Percentiles rank a stretch among this genome's conserved stretches.
phyloP scores from a whole-genome alignment of 2,113 vertebrate genomes.

The Parus major region DNA sequence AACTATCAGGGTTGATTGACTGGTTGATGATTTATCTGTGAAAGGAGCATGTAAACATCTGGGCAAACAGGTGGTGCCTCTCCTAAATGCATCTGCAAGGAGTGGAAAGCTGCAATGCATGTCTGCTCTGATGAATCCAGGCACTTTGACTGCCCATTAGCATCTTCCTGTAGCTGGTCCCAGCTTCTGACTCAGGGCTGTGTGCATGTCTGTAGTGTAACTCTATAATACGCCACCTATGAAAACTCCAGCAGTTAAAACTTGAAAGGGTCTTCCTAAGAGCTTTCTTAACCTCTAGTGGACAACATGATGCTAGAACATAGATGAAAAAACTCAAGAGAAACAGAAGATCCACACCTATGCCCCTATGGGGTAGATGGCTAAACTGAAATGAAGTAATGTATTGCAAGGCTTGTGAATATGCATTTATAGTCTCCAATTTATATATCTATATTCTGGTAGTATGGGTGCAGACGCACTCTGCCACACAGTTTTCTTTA shows the following conservation, averaged over 20 bases:
- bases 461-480: not conserved
- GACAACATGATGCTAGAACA: not conserved
- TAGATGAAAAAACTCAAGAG: not conserved
- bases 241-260: not conserved
- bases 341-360: not conserved
- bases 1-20: not conserved
- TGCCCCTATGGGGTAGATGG: not conserved
- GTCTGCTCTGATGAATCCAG: not conserved
- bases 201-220: rapidly evolving
- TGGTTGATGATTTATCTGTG: constrained; percentile 4
- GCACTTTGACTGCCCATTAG: not conserved
- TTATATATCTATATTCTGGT: not conserved
- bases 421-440: not conserved
- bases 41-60: not conserved
- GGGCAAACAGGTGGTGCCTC: constrained; percentile 16
- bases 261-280: not conserved
- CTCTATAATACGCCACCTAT: not conserved
- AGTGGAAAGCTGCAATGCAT: not conserved
- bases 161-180: not conserved
- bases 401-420: not conserved
- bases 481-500: not conserved
- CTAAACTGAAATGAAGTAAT: not conserved
- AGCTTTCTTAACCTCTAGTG: not conserved
- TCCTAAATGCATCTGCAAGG: constrained; percentile 4
- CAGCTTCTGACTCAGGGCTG: not conserved